Evolutionary conservation across 1,140 invertebrate species (phyloP), one percentile per base, ranked within the genome.

Genomic region (Thaumatotibia leucotreta): DNA sequence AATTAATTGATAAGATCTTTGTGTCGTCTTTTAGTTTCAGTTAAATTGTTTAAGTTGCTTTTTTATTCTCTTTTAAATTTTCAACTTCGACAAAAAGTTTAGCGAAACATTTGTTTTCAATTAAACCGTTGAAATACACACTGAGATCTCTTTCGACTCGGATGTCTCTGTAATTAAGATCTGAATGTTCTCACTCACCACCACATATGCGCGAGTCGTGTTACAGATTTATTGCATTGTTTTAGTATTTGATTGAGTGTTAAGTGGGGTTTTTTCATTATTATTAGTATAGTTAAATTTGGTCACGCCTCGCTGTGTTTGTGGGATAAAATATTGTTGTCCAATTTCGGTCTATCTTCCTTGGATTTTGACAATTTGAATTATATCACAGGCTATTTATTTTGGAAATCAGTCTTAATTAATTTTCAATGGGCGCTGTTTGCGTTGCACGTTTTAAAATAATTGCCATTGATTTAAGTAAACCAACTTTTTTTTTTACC

Each of bases 71-170:
- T n/a, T n/a, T n/a, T n/a, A n/a, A 20, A 45, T 45, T 45, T 17
- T 20, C 39, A 45, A 45, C 39, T 2, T 20, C n/a, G 8, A 45
- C 39, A 45, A 20, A 58, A 58, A 58, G 52, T 58, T 58, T 58
- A 58, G 23, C 52, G 14, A 72, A n/a, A 88, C 84, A 89, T 86
- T 89, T 89, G 86, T 83, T 87, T 73, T 83, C 80, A 87, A 89
- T 89, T 89, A 89, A 73, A 69, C 63, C 68, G 75, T 79, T 86
- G 84, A 85, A 82, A 84, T 85, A 86, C 72, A 73, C 73, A 83
- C 75, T 80, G 79, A 79, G 80, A 82, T 27, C 24, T 27, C 45
- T 83, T 77, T 72, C 62, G 63, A 70, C 69, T 80, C 78, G 79
- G 74, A 71, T 84, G 76, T 80, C 77, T 80, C 68, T 9, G 72